phyloP scores from a whole-genome alignment of 2,888 invertebrate genomes.

The Cyclophora punctaria region DNA sequence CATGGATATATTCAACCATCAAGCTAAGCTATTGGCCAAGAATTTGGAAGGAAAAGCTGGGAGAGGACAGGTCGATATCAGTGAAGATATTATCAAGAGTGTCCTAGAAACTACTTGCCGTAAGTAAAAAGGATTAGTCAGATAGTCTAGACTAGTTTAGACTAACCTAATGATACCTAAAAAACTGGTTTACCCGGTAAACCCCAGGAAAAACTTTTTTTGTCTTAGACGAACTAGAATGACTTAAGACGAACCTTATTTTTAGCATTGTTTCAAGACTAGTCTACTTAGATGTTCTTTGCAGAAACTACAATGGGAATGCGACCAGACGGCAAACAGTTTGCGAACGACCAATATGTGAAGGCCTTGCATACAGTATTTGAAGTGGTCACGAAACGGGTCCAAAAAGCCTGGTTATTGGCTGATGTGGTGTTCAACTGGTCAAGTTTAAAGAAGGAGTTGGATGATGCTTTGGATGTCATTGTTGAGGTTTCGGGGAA shows the following conservation, averaged over 20 bases:
- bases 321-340: constrained; percentile 3
- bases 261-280: too few species aligned
- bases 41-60: constrained; percentile 8
- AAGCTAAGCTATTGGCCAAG: constrained; percentile 11
- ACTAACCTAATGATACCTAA: too few species aligned
- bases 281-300: constrained; percentile 1
- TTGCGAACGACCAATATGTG: constrained; percentile 9
- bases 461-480: constrained; percentile 2
- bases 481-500: constrained; percentile 6
- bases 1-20: constrained; percentile 19
- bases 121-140: constrained; percentile 11
- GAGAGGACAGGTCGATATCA: constrained; percentile 14
- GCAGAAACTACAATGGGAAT: constrained; percentile 18
- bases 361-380: constrained; percentile 13
- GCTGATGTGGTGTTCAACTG: constrained; percentile 14
- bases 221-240: too few species aligned
- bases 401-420: constrained; percentile 11
- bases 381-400: constrained; percentile 3
- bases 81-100: constrained; percentile 10
- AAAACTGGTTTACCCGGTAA: too few species aligned
- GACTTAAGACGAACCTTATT: too few species aligned
- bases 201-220: too few species aligned
- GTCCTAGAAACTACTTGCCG: constrained; percentile 21
- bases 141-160: too few species aligned
- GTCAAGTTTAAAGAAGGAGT: constrained; percentile 5